These are phyloP conservation scores for Pterostichus niger DNA, from an alignment of 2,888 invertebrate species.

Conservation along the genomic window DNA sequence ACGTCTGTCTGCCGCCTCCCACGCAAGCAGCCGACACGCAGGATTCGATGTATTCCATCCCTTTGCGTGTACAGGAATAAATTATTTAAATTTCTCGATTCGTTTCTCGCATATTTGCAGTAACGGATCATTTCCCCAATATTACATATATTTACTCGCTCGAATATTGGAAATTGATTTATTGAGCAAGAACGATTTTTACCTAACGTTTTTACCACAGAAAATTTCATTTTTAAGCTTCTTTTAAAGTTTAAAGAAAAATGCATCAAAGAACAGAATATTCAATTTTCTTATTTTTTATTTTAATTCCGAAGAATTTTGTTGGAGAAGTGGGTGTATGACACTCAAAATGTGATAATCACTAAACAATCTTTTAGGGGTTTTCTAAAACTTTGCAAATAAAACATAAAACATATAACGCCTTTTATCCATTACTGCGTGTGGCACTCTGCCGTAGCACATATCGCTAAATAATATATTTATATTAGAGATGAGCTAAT, in stretches of 20 bases:
- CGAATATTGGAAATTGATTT: slow-evolving; percentile 51
- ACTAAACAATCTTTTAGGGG: too few relatives aligned
- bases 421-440: too few relatives aligned
- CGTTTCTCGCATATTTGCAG: slow-evolving; percentile 47
- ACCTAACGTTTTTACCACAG: background rate
- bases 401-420: too few relatives aligned
- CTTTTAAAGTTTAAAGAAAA: background rate
- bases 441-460: too few relatives aligned
- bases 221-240: background rate
- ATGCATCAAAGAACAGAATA: too few relatives aligned
- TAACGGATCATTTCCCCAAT: slow-evolving; percentile 45
- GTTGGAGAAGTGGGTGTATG: too few relatives aligned
- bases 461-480: too few relatives aligned
- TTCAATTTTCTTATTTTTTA: too few relatives aligned
- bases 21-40: slow-evolving; percentile 21
- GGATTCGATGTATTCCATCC: slow-evolving; percentile 38
- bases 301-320: too few relatives aligned
- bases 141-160: slow-evolving; percentile 50
- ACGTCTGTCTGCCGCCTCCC: background rate
- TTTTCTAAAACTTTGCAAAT: too few relatives aligned
- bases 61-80: slow-evolving; percentile 48
- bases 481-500: too few relatives aligned
- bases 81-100: slow-evolving; percentile 52
- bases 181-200: slow-evolving; percentile 28
- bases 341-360: too few relatives aligned